phyloP scores from a whole-genome alignment of 2,888 invertebrate genomes.

The Dolomedes plantarius region DNA sequence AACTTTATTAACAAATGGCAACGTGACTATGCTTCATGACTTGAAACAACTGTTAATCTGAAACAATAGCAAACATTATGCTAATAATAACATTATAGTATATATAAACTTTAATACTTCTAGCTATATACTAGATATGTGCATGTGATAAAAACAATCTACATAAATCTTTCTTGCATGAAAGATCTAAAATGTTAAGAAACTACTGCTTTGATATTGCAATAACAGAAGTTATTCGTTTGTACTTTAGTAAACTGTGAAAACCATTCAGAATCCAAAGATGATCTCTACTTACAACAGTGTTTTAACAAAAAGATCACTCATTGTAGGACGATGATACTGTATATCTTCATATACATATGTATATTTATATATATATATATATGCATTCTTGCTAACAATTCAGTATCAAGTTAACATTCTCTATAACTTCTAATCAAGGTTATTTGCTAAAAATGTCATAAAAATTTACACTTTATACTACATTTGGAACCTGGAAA shows the following conservation, averaged over 20 bases:
- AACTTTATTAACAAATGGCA: conserved; percentile 69
- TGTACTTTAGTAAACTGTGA: conserved; percentile 71
- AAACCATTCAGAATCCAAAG: conserved; percentile 57
- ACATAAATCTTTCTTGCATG: conserved; percentile 53
- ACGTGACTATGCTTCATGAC: conserved; percentile 67
- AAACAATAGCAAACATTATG: conserved; percentile 67
- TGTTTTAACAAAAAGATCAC: conserved; percentile 70
- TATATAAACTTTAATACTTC: conserved; percentile 70
- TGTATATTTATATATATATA: conserved; percentile 29
- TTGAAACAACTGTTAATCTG: conserved; percentile 53
- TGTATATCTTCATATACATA: conserved; percentile 59
- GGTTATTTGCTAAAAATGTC: conserved; percentile 68
- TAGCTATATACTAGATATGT: conserved; percentile 72
- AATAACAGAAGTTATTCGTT: conserved; percentile 71
- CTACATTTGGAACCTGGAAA: conserved; percentile 49
- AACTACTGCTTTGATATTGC: conserved; percentile 72
- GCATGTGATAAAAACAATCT: conserved; percentile 72
- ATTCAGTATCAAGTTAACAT: conserved; percentile 70
- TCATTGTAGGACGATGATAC: conserved; percentile 70
- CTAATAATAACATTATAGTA: conserved; percentile 68
- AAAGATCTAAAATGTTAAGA: conserved; percentile 70
- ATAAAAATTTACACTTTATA: conserved; percentile 67
- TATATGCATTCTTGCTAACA: conserved; percentile 62
- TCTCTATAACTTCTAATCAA: conserved; percentile 65
- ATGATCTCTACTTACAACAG: conserved; percentile 62